Conservation (phyloP, 2,888 invertebrate genomes). For the Diaperis boleti region DNA sequence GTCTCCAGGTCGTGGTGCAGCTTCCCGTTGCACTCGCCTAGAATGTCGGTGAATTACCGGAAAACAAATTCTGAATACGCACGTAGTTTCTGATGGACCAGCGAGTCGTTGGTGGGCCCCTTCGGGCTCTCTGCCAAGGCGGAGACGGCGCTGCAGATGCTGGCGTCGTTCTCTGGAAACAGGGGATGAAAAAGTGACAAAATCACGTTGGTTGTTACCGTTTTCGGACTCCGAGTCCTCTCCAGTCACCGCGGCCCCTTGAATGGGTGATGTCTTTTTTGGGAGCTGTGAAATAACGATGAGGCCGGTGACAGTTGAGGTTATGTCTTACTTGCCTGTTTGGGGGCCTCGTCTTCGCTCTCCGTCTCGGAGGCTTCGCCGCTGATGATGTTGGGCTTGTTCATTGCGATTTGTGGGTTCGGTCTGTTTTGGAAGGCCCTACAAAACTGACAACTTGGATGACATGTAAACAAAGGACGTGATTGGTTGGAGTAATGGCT, state of each 20-base stretch:
- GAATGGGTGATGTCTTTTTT: constrained; percentile 50
- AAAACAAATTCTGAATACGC: constrained; percentile 43
- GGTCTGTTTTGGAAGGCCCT: no score
- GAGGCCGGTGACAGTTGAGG: no score
- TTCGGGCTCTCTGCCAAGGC: constrained; percentile 47
- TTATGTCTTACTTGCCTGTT: constrained; percentile 38
- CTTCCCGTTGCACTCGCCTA: constrained; percentile 61
- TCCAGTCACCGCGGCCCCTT: constrained; percentile 61
- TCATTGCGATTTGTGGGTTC: no score
- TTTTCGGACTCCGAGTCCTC: constrained; percentile 65
- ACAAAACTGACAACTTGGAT: no score
- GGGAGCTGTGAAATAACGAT: constrained; percentile 46
- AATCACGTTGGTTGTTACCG: no score
- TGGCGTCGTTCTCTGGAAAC: constrained; percentile 55
- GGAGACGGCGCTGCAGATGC: constrained; percentile 58
- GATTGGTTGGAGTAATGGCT: no score
- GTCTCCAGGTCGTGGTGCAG: constrained; percentile 56
- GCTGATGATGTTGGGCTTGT: constrained; percentile 57
- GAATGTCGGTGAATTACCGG: constrained; percentile 44
- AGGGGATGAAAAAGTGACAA: neutral
- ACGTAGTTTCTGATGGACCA: constrained; percentile 61
- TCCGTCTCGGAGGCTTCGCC: constrained; percentile 66
- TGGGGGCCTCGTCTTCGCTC: constrained; percentile 60
- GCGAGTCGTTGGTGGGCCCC: constrained; percentile 52
- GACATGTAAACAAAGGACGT: neutral